phyloP scores from a whole-genome alignment of 2,888 invertebrate species.

The Drosophila antonietae region DNA sequence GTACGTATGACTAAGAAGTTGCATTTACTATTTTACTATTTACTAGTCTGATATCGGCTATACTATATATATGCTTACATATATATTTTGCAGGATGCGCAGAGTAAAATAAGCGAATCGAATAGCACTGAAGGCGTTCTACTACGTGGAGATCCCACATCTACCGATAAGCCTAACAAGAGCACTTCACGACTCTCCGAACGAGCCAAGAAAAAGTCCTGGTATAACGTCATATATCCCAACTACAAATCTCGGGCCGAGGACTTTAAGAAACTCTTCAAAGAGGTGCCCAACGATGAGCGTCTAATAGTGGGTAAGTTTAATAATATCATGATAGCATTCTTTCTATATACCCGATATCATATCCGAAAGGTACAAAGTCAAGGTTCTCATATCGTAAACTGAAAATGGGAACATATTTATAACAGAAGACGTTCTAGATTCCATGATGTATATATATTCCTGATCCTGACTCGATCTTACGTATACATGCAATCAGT shows the following conservation, averaged over 20 bases:
- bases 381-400: neutral
- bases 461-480: neutral
- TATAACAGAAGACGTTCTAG: neutral
- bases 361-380: neutral
- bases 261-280: constrained; percentile 96
- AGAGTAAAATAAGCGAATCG: constrained; percentile 63
- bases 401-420: neutral
- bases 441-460: neutral
- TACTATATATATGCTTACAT: neutral
- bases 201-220: constrained; percentile 91
- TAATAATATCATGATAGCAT: neutral
- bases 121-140: constrained; percentile 48
- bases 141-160: constrained; percentile 61
- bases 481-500: neutral
- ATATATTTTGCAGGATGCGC: constrained; percentile 51
- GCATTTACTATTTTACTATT: neutral
- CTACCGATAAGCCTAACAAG: constrained; percentile 76
- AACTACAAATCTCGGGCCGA: constrained; percentile 97
- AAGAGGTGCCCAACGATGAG: constrained; percentile 95
- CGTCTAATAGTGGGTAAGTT: constrained; percentile 95
- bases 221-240: constrained; percentile 94
- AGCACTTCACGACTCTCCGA: constrained; percentile 84
- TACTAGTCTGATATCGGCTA: too few species aligned
- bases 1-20: constrained; percentile 21
- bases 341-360: neutral